Percentiles rank a stretch among this genome's conserved stretches.
phyloP scores from a whole-genome alignment of 37 sponge, comb jelly and placozoan species.

The Chondrilla cf. caribensis region DNA sequence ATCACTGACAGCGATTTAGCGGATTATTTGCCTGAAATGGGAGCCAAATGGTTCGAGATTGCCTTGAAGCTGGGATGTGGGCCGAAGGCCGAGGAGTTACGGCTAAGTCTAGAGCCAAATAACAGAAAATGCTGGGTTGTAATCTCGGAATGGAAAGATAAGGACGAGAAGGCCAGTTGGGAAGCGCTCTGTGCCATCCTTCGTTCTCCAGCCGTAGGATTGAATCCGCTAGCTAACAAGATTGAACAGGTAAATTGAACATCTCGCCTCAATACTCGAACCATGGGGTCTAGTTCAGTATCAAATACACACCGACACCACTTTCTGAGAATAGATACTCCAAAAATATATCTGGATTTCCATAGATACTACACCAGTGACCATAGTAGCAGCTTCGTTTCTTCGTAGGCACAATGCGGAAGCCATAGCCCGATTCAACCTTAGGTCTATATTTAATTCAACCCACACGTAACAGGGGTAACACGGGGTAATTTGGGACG shows the following conservation, averaged over 20 bases:
- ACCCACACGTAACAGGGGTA: no score
- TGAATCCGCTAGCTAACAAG: background rate
- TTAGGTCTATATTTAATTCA: no score
- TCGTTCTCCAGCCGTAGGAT: background rate
- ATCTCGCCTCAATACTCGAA: no score
- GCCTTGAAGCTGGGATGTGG: background rate
- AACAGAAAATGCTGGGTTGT: background rate
- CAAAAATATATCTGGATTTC: no score
- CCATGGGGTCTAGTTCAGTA: background rate
- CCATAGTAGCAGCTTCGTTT: no score
- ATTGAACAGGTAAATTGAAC: background rate
- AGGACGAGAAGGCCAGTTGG: background rate
- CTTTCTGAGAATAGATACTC: no score
- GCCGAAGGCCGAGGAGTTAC: background rate
- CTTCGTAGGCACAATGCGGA: no score
- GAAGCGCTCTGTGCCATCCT: background rate
- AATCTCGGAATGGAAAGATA: background rate
- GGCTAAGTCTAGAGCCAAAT: background rate
- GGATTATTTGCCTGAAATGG: background rate
- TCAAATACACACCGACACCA: no score
- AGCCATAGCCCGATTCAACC: no score
- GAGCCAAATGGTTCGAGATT: background rate
- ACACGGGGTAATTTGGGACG: no score
- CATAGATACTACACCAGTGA: no score
- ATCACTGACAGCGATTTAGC: background rate